Percentiles rank a stretch among this genome's conserved stretches.
Evolutionary conservation across 1,140 invertebrate species (phyloP).

Genomic region (Drosophila murphyi): DNA sequence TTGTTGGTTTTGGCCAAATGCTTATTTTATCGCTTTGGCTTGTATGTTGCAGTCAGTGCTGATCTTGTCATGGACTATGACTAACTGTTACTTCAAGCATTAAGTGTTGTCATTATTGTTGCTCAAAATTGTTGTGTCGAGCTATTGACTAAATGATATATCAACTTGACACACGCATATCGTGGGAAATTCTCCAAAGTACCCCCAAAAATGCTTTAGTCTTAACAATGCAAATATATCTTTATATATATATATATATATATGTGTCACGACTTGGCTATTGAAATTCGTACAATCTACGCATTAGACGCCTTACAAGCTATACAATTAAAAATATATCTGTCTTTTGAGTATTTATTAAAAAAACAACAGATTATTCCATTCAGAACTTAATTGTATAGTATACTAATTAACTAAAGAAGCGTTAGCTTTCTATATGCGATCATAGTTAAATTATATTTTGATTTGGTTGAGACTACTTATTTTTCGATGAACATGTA

Average conservation of each 20-base stretch:
- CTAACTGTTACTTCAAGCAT: slow-evolving; percentile 18
- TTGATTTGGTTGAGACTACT: not conserved
- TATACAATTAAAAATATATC: not conserved
- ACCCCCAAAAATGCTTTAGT: not conserved
- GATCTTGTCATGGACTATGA: slow-evolving; percentile 28
- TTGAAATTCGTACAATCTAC: slow-evolving; percentile 28
- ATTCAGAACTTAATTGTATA: not conserved
- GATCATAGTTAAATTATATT: not conserved
- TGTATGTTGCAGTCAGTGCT: slow-evolving; percentile 6
- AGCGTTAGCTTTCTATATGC: not conserved
- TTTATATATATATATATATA: not conserved
- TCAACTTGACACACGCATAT: slow-evolving; percentile 36
- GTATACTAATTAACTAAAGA: not conserved
- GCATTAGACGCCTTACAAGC: slow-evolving; percentile 18
- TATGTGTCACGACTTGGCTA: not conserved
- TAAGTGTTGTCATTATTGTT: slow-evolving; percentile 19
- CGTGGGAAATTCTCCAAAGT: slow-evolving; percentile 49
- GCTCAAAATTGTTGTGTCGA: slow-evolving; percentile 7
- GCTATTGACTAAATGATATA: slow-evolving; percentile 31
- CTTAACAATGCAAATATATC: slow-evolving; percentile 9
- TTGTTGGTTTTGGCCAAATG: slow-evolving; percentile 2
- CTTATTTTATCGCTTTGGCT: not conserved
- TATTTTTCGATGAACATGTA: not conserved
- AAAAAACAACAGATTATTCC: not conserved
- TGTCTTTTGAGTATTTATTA: not conserved